Percentiles rank a stretch among this genome's conserved stretches.
These are phyloP conservation scores for Sialis fuliginosa DNA, from an alignment of 2,888 invertebrate species.

Conservation along the genomic window DNA sequence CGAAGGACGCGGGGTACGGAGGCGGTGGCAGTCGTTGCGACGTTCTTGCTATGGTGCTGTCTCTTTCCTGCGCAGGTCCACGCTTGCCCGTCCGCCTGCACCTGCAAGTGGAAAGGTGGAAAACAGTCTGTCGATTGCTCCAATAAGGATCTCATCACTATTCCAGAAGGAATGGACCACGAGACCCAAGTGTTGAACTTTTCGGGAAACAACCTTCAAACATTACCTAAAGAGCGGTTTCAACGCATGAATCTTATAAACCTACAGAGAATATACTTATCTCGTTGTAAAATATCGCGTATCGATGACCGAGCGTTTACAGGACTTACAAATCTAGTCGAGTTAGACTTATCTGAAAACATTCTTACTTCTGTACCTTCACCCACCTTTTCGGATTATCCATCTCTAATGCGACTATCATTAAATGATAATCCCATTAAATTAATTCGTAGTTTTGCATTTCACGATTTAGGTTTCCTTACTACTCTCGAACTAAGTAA, in stretches of 20 bases:
- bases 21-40: background rate
- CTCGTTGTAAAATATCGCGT: conserved; percentile 57
- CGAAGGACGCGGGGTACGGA: background rate
- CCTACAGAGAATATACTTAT: conserved; percentile 70
- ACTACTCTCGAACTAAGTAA: conserved; percentile 66
- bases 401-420: conserved; percentile 65
- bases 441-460: conserved; percentile 49
- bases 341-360: conserved; percentile 73
- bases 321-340: conserved; percentile 72
- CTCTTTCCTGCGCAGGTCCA: background rate
- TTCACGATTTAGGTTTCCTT: conserved; percentile 55
- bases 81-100: conserved; percentile 60
- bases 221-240: conserved; percentile 62
- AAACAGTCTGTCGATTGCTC: conserved; percentile 82
- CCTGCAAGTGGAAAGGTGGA: conserved; percentile 85
- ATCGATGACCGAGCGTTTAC: conserved; percentile 68
- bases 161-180: conserved; percentile 64
- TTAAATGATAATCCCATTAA: conserved; percentile 70
- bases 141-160: conserved; percentile 52
- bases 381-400: conserved; percentile 58
- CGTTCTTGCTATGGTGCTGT: background rate
- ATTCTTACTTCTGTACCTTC: conserved; percentile 60
- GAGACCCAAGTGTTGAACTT: conserved; percentile 80
- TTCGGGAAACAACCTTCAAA: conserved; percentile 64
- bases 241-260: conserved; percentile 62